Evolutionary conservation across 2,888 invertebrate species (phyloP).

Genomic region (Monochamus alternatus): DNA sequence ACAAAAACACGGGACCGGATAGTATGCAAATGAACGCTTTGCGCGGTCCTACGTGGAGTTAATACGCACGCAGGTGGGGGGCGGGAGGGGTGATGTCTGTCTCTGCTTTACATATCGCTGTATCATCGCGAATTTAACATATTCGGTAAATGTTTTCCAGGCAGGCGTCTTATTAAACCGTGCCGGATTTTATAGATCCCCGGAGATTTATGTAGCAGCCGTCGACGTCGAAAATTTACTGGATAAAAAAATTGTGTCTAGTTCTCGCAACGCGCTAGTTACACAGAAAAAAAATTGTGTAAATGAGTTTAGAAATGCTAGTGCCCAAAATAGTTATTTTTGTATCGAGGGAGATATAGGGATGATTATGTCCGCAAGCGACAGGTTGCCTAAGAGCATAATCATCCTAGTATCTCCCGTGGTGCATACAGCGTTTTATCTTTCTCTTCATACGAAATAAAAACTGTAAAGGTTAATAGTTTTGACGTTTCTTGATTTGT

Average conservation of each 20-base stretch:
- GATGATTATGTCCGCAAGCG: too few relatives aligned
- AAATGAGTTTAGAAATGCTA: too few relatives aligned
- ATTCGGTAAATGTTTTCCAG: slow-evolving; percentile 13
- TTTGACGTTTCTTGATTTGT: too few relatives aligned
- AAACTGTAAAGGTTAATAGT: too few relatives aligned
- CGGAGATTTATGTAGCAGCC: background rate
- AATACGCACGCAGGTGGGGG: background rate
- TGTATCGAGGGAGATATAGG: too few relatives aligned
- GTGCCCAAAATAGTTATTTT: too few relatives aligned
- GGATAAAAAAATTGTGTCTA: background rate
- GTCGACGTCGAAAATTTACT: background rate
- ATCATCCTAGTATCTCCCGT: too few relatives aligned
- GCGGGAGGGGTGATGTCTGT: background rate
- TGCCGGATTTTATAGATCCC: slow-evolving; percentile 12
- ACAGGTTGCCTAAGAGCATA: too few relatives aligned
- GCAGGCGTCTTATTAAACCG: slow-evolving; percentile 13
- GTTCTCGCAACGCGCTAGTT: too few relatives aligned
- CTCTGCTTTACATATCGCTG: slow-evolving; percentile 24
- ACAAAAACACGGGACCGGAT: slow-evolving; percentile 5
- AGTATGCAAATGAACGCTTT: slow-evolving; percentile 3
- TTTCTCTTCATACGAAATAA: too few relatives aligned
- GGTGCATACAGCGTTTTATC: too few relatives aligned
- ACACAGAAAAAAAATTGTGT: too few relatives aligned
- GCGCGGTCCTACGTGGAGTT: background rate
- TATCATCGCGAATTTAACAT: slow-evolving; percentile 17